A percentile compares a stretch with the other conserved stretches of the same genome.
Conservation (phyloP, 2,888 invertebrate species). For the Machimus atricapillus region DNA sequence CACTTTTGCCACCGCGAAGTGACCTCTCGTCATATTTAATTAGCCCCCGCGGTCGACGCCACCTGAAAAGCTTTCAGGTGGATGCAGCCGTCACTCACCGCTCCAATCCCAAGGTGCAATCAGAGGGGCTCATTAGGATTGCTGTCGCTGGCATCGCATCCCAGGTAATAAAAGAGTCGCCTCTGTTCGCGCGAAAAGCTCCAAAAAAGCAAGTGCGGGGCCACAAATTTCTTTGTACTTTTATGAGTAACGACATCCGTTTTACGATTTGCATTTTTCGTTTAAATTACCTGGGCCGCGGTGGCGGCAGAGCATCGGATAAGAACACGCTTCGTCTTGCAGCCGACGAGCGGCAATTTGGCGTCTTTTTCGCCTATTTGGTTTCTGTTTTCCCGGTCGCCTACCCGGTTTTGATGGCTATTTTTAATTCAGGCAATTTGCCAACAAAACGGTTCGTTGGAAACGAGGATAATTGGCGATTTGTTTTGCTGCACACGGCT, state of each 20-base stretch:
- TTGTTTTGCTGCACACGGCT: conserved; percentile 28
- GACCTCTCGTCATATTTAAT: conserved; percentile 29
- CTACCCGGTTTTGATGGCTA: conserved; percentile 11
- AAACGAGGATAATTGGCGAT: conserved; percentile 32
- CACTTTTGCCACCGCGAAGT: neutral
- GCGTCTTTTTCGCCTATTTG: neutral
- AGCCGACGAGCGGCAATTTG: neutral
- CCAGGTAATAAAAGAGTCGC: neutral
- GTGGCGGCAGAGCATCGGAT: neutral
- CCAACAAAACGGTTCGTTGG: conserved; percentile 22
- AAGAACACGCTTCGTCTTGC: neutral
- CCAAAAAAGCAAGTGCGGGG: neutral
- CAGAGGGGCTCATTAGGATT: neutral
- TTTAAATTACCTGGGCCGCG: conserved; percentile 13
- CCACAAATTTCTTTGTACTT: conserved; percentile 29
- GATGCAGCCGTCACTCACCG: neutral
- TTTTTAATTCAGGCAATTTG: conserved; percentile 35
- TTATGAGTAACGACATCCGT: conserved; percentile 41
- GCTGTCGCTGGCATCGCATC: neutral
- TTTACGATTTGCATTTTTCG: conserved; percentile 26
- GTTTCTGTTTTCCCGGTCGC: neutral
- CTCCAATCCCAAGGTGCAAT: conserved; percentile 3
- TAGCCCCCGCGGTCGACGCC: conserved; percentile 21
- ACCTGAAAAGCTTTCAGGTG: conserved; percentile 4
- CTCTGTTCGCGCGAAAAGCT: neutral